These are phyloP conservation scores for Plestiodon gilberti DNA, from an alignment of 2,113 vertebrate species.

Conservation along the genomic window DNA sequence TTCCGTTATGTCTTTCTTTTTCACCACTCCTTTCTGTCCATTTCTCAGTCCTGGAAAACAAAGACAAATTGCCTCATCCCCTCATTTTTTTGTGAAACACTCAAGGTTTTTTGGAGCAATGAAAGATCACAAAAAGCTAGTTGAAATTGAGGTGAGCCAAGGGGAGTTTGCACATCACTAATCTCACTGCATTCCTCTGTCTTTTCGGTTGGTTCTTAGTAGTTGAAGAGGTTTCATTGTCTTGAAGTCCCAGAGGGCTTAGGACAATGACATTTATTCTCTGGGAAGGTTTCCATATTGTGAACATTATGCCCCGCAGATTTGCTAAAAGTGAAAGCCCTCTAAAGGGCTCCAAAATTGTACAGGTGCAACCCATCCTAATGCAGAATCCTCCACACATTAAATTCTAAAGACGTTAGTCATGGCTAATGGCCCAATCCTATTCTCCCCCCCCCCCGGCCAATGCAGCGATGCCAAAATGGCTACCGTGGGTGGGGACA, in stretches of 20 bases:
- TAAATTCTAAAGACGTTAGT: not conserved
- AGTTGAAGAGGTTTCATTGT: not conserved
- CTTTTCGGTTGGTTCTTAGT: not conserved
- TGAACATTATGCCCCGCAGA: not conserved
- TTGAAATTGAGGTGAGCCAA: not conserved
- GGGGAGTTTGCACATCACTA: not conserved
- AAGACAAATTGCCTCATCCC: not conserved
- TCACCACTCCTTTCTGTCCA: fast-evolving
- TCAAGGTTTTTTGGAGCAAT: not conserved
- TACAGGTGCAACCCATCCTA: not conserved
- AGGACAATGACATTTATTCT: not conserved
- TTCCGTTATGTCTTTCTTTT: not conserved
- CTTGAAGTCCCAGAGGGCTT: not conserved
- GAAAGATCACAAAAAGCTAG: not conserved
- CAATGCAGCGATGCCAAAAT: too few relatives aligned
- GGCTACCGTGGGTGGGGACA: too few relatives aligned
- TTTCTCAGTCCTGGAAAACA: not conserved
- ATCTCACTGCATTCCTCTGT: not conserved
- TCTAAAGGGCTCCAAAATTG: not conserved
- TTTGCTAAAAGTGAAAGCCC: not conserved
- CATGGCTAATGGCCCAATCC: too few relatives aligned
- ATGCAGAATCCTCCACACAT: not conserved
- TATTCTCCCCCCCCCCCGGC: too few relatives aligned
- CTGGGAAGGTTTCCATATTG: not conserved
- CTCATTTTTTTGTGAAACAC: not conserved